Evolutionary conservation across 1,140 invertebrate species (phyloP).

Genomic region (Eciton burchellii): DNA sequence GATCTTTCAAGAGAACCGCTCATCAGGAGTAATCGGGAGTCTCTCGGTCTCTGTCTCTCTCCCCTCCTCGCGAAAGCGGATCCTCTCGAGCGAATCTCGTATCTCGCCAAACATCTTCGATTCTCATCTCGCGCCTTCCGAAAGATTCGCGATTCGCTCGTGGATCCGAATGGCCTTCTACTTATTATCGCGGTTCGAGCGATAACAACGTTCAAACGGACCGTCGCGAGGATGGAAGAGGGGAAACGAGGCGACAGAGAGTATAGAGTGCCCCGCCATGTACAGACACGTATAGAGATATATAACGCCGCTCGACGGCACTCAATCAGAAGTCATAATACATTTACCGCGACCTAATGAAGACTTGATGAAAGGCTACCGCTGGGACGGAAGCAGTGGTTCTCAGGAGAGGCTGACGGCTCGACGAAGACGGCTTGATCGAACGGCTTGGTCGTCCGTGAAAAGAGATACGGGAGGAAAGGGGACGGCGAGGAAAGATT

Average conservation of each 20-base stretch:
- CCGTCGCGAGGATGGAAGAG: constrained; percentile 8
- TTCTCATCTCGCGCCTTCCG: too few relatives aligned
- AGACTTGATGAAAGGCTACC: constrained; percentile 75
- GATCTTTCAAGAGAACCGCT: not conserved
- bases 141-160: too few relatives aligned
- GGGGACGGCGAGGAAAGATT: not conserved
- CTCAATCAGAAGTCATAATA: constrained; percentile 80
- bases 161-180: too few relatives aligned
- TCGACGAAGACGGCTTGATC: constrained; percentile 23
- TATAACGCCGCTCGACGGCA: constrained; percentile 66
- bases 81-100: too few relatives aligned
- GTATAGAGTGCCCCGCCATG: constrained; percentile 25
- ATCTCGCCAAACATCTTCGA: too few relatives aligned
- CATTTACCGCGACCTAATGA: constrained; percentile 76
- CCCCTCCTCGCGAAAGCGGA: too few relatives aligned
- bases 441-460: constrained; percentile 12
- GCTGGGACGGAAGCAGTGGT: constrained; percentile 65
- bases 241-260: constrained; percentile 26
- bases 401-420: constrained; percentile 60
- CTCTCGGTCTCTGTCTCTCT: too few relatives aligned
- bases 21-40: too few relatives aligned
- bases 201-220: constrained; percentile 22
- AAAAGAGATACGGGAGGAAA: constrained; percentile 4
- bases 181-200: not conserved
- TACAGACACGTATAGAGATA: constrained; percentile 41